Base-by-base conservation (phyloP, 37 sponge, comb jelly and placozoan genomes). In the Hexactinellida sp. region DNA sequence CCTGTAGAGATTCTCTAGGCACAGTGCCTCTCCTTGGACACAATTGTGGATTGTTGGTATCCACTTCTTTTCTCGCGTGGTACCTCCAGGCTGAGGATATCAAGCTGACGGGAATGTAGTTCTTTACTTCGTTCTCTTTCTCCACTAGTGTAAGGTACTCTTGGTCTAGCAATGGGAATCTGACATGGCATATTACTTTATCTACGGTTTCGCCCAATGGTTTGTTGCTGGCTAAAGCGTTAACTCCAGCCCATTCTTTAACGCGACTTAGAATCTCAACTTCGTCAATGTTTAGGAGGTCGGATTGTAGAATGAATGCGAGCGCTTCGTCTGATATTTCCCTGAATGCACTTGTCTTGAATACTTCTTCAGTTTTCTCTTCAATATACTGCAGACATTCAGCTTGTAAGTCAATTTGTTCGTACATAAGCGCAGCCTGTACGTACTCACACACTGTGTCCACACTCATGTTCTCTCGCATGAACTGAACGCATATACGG, bases 11-110 rank as follows among this genome's bases (percentile, higher is more conserved):
- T 16, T 55, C 86, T 36, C 86, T 71, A 0, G 98, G 95, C 24
- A 87, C 55, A 7, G 98, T 97, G 32, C 98, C 98, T 24, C 85
- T 86, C 28, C 98, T 89, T 38, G 92, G 93, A 7, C 92, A 84
- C 13, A 91, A 89, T 86, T 92, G 94, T 0, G 92, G 87, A 38
- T 95, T 89, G 38, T 54, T 84, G 1, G 92, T 90, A 37, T 93
- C 90, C 37, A 87, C 87, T 38, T 92, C 82, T 87, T 92, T 89
- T 25, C 93, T 88, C 16, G 98, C 98, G 87, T 97, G 98, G 54
- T 91, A 97, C 86, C 90, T 93, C 98, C 98, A 97, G n/a, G 98
- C 95, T 37, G 92, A 84, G 36, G 95, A 88, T 47, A 97, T 95
- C 41, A 93, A 87, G 90, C 98, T 94, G 38, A 98, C 99, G 23